Percentiles rank a stretch among this genome's conserved stretches.
Conservation (phyloP, 2,888 invertebrate genomes). For the Holacanthella duospinosa region DNA sequence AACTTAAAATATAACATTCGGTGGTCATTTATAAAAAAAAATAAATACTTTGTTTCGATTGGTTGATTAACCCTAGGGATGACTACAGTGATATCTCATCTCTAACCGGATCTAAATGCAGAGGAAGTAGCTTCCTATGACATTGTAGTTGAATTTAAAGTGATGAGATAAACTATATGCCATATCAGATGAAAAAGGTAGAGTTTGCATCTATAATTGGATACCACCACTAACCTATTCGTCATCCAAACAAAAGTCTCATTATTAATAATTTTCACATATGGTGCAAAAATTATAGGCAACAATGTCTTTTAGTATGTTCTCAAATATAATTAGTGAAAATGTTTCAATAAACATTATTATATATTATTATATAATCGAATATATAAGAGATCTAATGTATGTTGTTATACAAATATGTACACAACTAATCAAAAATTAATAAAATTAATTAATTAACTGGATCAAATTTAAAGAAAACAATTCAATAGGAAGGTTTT, state of each 20-base stretch:
- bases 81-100: neutral
- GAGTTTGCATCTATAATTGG: neutral
- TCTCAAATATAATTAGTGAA: neutral
- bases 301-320: neutral
- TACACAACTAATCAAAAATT: no score
- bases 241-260: neutral
- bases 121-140: neutral
- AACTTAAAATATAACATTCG: neutral
- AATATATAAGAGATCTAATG: no score
- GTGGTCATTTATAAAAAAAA: no score
- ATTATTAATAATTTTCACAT: neutral
- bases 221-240: neutral
- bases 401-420: no score
- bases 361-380: no score
- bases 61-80: no score
- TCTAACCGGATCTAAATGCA: neutral
- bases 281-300: neutral
- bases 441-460: no score
- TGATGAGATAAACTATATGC: neutral
- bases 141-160: neutral
- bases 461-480: no score
- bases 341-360: no score
- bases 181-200: neutral
- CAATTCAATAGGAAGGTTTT: no score
- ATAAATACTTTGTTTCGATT: no score